Evolutionary conservation across 2,888 invertebrate species (phyloP).

Genomic region (Coenonympha arcania): DNA sequence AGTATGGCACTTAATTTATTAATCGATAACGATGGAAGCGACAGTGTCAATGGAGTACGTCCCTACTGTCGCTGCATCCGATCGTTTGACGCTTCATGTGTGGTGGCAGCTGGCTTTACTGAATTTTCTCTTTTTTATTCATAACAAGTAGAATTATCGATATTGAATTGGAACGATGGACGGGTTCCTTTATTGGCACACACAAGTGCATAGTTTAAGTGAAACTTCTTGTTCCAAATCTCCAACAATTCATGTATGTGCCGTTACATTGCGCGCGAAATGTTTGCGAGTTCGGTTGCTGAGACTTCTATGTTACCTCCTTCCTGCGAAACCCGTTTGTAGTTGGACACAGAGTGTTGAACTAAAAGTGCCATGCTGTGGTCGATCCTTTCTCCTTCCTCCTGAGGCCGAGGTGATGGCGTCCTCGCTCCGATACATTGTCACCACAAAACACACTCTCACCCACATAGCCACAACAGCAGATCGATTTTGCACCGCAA

Average conservation of each 20-base stretch:
- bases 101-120: conserved; percentile 70
- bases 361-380: conserved; percentile 74
- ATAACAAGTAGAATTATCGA: conserved; percentile 54
- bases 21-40: conserved; percentile 52
- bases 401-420: conserved; percentile 19
- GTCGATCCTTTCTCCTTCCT: conserved; percentile 60
- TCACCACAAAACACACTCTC: conserved; percentile 41
- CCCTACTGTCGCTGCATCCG: conserved; percentile 55
- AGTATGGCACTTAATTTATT: conserved; percentile 69
- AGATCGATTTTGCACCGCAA: conserved; percentile 79
- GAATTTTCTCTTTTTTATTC: conserved; percentile 65
- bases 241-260: conserved; percentile 71
- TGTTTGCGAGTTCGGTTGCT: conserved; percentile 71
- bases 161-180: conserved; percentile 63
- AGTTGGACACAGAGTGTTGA: conserved; percentile 55
- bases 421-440: conserved; percentile 22
- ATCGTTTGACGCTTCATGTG: conserved; percentile 68
- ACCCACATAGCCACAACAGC: conserved; percentile 52
- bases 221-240: conserved; percentile 76
- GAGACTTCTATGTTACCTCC: conserved; percentile 46
- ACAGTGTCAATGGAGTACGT: conserved; percentile 48
- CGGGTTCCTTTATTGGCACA: conserved; percentile 71
- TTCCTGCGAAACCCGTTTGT: conserved; percentile 55
- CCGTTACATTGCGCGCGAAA: conserved; percentile 65
- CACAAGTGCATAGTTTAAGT: conserved; percentile 73